Percentiles rank a stretch among this genome's conserved stretches.
phyloP scores from a whole-genome alignment of 23 tunicate species.

The Halocynthia aurantium region DNA sequence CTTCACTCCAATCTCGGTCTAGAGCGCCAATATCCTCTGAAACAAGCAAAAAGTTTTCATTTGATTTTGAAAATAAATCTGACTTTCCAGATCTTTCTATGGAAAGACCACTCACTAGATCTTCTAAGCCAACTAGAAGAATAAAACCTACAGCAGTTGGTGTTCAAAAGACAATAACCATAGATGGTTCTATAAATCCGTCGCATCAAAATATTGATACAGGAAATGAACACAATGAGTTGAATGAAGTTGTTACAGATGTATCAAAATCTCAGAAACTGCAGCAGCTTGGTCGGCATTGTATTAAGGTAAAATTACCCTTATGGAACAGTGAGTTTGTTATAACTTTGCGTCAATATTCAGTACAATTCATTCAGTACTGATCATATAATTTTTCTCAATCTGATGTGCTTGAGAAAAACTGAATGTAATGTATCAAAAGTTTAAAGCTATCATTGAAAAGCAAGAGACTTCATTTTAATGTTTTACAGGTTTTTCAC shows the following conservation, averaged over 20 bases:
- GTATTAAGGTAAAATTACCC: too few relatives aligned
- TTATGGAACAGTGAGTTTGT: too few relatives aligned
- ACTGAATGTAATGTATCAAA: too few relatives aligned
- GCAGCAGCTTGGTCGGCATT: too few relatives aligned
- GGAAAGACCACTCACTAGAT: background rate
- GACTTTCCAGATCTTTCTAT: background rate
- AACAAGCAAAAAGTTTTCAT: background rate
- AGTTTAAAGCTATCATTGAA: too few relatives aligned
- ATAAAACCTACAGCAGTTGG: slow-evolving; percentile 15
- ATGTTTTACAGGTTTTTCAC: too few relatives aligned
- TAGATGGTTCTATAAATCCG: background rate
- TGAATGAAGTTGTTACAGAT: background rate
- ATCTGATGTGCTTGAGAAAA: too few relatives aligned
- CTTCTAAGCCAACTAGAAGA: slow-evolving; percentile 13
- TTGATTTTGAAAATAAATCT: slow-evolving; percentile 11
- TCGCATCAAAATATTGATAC: too few relatives aligned
- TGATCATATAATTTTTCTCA: too few relatives aligned
- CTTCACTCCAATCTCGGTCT: background rate
- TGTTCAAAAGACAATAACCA: background rate
- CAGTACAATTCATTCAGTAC: too few relatives aligned
- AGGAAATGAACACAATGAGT: background rate
- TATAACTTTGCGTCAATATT: too few relatives aligned
- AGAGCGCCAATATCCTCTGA: background rate
- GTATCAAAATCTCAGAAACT: background rate
- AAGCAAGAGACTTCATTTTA: too few relatives aligned